These are phyloP conservation scores for Hiodon alosoides DNA, from an alignment of 2,113 vertebrate species.

Conservation along the genomic window DNA sequence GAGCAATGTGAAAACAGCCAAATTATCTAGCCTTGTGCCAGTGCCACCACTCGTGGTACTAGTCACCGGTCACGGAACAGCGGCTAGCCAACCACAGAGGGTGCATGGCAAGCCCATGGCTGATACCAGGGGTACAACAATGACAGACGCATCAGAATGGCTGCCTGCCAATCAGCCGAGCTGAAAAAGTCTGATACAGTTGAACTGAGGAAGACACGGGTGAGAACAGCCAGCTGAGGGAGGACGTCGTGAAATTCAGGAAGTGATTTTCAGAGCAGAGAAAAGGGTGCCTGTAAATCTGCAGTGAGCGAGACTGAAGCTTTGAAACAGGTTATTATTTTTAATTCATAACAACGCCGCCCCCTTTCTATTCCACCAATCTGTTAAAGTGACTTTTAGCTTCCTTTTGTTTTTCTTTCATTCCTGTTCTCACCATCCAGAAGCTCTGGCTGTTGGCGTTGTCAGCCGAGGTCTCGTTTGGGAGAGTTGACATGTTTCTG, in stretches of 20 bases:
- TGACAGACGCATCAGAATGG: slow-evolving; percentile 20
- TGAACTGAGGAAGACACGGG: too few species aligned
- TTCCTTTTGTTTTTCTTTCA: not conserved
- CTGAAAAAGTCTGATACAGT: too few species aligned
- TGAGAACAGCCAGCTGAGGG: not conserved
- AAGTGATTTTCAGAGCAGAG: not conserved
- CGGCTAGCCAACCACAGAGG: slow-evolving; percentile 40
- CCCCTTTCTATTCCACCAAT: too few species aligned
- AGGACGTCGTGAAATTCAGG: not conserved
- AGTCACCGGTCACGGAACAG: slow-evolving; percentile 37
- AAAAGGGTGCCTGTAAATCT: too few species aligned
- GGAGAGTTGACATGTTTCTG: slow-evolving; percentile 52
- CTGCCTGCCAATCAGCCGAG: not conserved
- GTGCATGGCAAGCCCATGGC: slow-evolving; percentile 29
- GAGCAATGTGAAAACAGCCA: slow-evolving; percentile 67
- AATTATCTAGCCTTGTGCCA: slow-evolving; percentile 59
- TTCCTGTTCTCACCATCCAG: slow-evolving; percentile 64
- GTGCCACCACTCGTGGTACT: slow-evolving; percentile 19
- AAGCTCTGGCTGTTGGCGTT: slow-evolving; percentile 59
- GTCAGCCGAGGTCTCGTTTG: slow-evolving; percentile 44
- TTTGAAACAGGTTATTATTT: too few species aligned
- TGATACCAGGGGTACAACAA: slow-evolving; percentile 8
- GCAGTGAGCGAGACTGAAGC: too few species aligned
- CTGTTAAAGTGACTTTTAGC: too few species aligned
- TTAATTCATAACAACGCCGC: too few species aligned